Base-by-base conservation (phyloP, 2,888 invertebrate species). In the Athalia rosae region DNA sequence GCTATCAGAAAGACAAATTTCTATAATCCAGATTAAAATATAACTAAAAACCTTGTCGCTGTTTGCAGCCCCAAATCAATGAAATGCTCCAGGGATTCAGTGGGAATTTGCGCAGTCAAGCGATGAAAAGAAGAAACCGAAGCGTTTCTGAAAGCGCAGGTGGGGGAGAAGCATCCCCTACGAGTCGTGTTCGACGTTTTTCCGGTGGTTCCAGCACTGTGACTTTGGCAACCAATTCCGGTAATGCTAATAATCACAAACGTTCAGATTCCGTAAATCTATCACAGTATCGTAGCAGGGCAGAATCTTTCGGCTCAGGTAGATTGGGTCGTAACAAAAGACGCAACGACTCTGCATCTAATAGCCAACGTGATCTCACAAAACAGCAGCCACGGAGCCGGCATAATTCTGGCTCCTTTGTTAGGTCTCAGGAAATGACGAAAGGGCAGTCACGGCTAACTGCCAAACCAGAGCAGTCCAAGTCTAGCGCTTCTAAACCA, bases 81-180 rank as follows among this genome's bases (percentile, higher is more conserved):
- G 93, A 93, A 87, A 92, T 92, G 89, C 86, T 92, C 28, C 91
- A 92, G 85, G 91, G 91, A 77, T 91, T 91, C 80, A 91, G 92
- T 81, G 85, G 90, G 3, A 80, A 84, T 59, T 91, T 91, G 3
- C 86, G 90, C 78, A 90, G 92, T 64, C 90, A 91, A 13, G 91
- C 91, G 9, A 85, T 85, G 79, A 91, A 92, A 79, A 90, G 92
- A 74, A 91, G 94, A 50, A 93, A 94, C 87, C 92, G 94, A 79
- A 94, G 94, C 83, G 92, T 93, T 9, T 94, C 94, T 0, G 94
- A 94, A 85, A 94, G 94, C 81, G 91, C 91, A 71, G 91, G 91
- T 47, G 89, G 89, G 1, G 86, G 88, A 53, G 91, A 89, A 43
- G 83, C 84, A 0, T 85, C 87, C 9, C 80, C 85, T 3, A 84